phyloP scores from a whole-genome alignment of 2,888 invertebrate genomes.

The Hemistola chrysoprasaria region DNA sequence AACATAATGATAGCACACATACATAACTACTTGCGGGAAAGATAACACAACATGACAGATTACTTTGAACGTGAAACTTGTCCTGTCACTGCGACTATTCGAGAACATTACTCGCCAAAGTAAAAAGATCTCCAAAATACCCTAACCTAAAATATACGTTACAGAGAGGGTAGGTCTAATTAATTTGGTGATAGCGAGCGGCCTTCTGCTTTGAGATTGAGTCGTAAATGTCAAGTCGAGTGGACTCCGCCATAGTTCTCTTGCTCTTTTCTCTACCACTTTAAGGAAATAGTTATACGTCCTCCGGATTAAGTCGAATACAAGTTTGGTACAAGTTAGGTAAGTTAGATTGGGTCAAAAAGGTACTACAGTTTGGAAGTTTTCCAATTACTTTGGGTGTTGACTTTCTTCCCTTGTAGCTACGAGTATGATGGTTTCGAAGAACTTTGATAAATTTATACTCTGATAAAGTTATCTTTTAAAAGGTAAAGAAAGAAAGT shows the following conservation, averaged over 20 bases:
- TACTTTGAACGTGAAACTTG: conserved; percentile 66
- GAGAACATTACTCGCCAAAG: conserved; percentile 51
- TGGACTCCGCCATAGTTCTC: conserved; percentile 65
- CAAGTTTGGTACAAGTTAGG: conserved; percentile 45
- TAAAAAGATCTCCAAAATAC: conserved; percentile 47
- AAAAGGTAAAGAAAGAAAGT: no score
- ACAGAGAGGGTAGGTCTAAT: conserved; percentile 49
- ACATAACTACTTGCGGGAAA: conserved; percentile 56
- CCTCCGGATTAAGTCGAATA: conserved; percentile 49
- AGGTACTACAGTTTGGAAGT: conserved; percentile 52
- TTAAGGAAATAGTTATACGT: conserved; percentile 58
- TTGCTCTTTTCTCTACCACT: conserved; percentile 66
- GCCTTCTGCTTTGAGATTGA: conserved; percentile 74
- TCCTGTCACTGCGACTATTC: conserved; percentile 65
- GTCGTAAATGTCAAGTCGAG: conserved; percentile 79
- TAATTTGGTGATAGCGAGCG: conserved; percentile 60
- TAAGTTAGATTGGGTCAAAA: conserved; percentile 59
- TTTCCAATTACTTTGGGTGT: conserved; percentile 45
- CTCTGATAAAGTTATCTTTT: neutral
- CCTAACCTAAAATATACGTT: conserved; percentile 13
- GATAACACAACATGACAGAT: conserved; percentile 70
- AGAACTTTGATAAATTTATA: neutral
- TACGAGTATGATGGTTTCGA: neutral
- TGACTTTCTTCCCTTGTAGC: conserved; percentile 1
- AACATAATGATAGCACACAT: conserved; percentile 48